These are phyloP conservation scores for Chrysolina oricalcia DNA, from an alignment of 2,888 invertebrate species.

Conservation along the genomic window DNA sequence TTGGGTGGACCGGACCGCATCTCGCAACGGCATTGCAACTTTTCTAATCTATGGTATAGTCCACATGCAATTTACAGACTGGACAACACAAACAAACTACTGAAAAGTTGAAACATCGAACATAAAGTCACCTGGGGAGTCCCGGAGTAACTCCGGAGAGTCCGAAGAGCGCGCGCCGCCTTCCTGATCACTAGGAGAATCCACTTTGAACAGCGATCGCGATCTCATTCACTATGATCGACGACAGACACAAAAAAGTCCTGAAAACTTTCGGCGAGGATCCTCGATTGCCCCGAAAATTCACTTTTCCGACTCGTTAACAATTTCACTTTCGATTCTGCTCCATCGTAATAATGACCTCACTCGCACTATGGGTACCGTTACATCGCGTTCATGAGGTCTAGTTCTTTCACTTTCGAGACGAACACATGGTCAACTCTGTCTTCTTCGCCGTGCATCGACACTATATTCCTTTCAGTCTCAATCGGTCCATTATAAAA, in stretches of 20 bases:
- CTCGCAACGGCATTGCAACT: constrained; percentile 64
- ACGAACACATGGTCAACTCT: constrained; percentile 49
- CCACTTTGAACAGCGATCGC: constrained; percentile 66
- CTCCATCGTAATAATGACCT: constrained; percentile 12
- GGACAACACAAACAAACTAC: constrained; percentile 37
- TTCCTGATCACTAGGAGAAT: constrained; percentile 66
- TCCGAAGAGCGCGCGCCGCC: constrained; percentile 66
- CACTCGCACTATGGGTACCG: constrained; percentile 17
- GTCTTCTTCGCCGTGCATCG: constrained; percentile 64
- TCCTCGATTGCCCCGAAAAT: background rate
- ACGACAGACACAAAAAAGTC: constrained; percentile 23
- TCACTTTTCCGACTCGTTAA: background rate
- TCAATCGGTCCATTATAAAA: constrained; percentile 70
- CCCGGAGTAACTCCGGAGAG: constrained; percentile 63
- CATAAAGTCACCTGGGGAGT: constrained; percentile 68
- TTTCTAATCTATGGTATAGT: constrained; percentile 55
- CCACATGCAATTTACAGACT: constrained; percentile 56
- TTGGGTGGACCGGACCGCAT: constrained; percentile 69
- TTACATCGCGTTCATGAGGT: constrained; percentile 18
- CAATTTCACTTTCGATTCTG: constrained; percentile 7
- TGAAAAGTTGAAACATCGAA: constrained; percentile 53
- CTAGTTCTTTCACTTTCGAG: constrained; percentile 19
- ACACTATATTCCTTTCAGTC: constrained; percentile 69
- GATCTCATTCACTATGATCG: constrained; percentile 55
- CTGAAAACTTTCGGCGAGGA: background rate